Conservation (phyloP, 2,797 vertebrate genomes). For the Anniella stebbinsi region DNA sequence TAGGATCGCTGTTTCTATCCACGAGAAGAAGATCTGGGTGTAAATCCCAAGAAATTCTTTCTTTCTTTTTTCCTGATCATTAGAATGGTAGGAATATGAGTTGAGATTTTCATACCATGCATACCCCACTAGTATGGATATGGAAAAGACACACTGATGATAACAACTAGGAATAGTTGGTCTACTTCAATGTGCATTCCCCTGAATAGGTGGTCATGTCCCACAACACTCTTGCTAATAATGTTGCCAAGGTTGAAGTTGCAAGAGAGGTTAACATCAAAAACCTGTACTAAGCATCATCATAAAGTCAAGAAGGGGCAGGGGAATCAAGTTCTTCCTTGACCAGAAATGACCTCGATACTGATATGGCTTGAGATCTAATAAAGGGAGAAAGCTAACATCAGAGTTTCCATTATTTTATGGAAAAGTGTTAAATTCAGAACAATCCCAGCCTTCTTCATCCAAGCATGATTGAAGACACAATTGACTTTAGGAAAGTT, state of each 20-base stretch:
- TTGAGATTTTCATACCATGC: background rate
- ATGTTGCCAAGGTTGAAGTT: slow-evolving; percentile 7
- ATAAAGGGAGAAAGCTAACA: slow-evolving; percentile 29
- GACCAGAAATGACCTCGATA: slow-evolving; percentile 25
- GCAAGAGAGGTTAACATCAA: slow-evolving; percentile 25
- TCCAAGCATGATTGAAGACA: slow-evolving; percentile 39
- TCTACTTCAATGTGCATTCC: background rate
- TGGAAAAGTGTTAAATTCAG: slow-evolving; percentile 35
- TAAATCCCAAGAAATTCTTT: background rate
- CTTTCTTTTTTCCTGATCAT: background rate
- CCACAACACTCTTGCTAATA: background rate
- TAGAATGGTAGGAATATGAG: background rate
- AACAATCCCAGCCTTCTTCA: slow-evolving; percentile 35
- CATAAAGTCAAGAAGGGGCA: background rate
- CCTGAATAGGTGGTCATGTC: background rate
- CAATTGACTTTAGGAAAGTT: slow-evolving; percentile 44
- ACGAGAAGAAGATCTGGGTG: background rate
- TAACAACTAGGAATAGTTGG: background rate
- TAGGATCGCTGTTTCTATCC: background rate
- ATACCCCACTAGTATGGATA: background rate
- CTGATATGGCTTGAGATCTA: slow-evolving; percentile 30
- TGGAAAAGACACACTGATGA: background rate
- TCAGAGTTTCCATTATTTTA: slow-evolving; percentile 40
- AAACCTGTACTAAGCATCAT: background rate
- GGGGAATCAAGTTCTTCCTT: slow-evolving; percentile 13